Percentiles rank a stretch among this genome's conserved stretches.
phyloP scores from a whole-genome alignment of 2,797 vertebrate genomes.

The Alca torda region DNA sequence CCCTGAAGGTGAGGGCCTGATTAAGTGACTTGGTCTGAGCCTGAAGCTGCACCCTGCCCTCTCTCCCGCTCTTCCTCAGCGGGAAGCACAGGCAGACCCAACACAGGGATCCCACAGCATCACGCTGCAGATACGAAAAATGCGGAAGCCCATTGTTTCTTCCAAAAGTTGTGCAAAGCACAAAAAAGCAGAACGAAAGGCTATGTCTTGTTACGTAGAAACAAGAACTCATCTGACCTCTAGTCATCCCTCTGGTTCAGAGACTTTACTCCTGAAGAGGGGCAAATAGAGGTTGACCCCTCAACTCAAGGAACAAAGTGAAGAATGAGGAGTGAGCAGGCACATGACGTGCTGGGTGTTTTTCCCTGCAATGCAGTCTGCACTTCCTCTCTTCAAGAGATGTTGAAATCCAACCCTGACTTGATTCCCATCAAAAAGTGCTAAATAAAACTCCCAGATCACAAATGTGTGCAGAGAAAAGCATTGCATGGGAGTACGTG shows the following conservation, averaged over 20 bases:
- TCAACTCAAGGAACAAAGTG: background rate
- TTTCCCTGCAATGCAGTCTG: slow-evolving; percentile 24
- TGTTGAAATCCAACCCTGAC: slow-evolving; percentile 6
- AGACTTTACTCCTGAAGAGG: background rate
- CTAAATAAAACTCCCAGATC: slow-evolving; percentile 15
- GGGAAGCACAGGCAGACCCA: fast-evolving
- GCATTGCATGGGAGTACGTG: background rate
- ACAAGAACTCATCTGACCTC: background rate
- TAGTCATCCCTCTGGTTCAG: background rate
- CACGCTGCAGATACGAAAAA: background rate
- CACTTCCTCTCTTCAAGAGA: background rate
- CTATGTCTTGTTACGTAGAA: background rate
- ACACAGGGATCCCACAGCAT: background rate
- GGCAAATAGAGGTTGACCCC: background rate
- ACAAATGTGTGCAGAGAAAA: background rate
- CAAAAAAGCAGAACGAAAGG: background rate
- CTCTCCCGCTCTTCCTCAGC: background rate
- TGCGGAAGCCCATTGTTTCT: fast-evolving
- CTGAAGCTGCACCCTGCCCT: background rate
- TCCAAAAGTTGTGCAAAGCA: background rate
- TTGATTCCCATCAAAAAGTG: slow-evolving; percentile 6
- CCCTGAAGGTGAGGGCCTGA: background rate
- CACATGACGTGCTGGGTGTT: background rate
- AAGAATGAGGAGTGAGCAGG: background rate
- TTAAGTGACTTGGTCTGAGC: background rate